These are phyloP conservation scores for Paratilapia polleni DNA, from an alignment of 2,113 vertebrate species.

Conservation along the genomic window DNA sequence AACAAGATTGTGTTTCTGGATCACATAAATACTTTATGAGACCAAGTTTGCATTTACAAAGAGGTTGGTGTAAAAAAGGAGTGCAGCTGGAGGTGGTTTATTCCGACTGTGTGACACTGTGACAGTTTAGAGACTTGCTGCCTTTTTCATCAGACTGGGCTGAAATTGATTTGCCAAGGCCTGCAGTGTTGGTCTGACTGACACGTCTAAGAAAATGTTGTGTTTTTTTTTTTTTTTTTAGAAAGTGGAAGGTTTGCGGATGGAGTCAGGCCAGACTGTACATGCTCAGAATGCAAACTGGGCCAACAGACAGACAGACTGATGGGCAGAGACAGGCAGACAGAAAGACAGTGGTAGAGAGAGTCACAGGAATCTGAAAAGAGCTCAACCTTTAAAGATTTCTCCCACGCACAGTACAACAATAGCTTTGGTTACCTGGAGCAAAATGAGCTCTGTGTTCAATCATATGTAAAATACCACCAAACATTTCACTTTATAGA, in stretches of 20 bases:
- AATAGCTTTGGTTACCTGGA: not conserved
- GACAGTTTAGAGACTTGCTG: slow-evolving; percentile 49
- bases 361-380: not conserved
- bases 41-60: slow-evolving; percentile 45
- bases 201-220: slow-evolving; percentile 22
- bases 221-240: slow-evolving; percentile 3
- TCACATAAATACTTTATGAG: slow-evolving; percentile 57
- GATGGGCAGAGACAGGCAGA: not conserved
- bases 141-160: slow-evolving; percentile 56
- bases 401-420: not conserved
- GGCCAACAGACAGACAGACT: not conserved
- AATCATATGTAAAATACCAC: not conserved
- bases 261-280: slow-evolving; percentile 33
- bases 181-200: slow-evolving; percentile 46
- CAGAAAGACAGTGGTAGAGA: not conserved
- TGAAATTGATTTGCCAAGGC: slow-evolving; percentile 66
- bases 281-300: slow-evolving; percentile 54
- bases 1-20: slow-evolving; percentile 29
- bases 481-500: not conserved
- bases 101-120: not conserved
- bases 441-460: not conserved
- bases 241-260: slow-evolving; percentile 11
- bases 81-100: slow-evolving; percentile 14
- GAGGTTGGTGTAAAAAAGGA: not conserved
- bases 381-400: not conserved